Evolutionary conservation across 2,797 vertebrate genomes (phyloP).

Genomic region (Sebastes glaucus): DNA sequence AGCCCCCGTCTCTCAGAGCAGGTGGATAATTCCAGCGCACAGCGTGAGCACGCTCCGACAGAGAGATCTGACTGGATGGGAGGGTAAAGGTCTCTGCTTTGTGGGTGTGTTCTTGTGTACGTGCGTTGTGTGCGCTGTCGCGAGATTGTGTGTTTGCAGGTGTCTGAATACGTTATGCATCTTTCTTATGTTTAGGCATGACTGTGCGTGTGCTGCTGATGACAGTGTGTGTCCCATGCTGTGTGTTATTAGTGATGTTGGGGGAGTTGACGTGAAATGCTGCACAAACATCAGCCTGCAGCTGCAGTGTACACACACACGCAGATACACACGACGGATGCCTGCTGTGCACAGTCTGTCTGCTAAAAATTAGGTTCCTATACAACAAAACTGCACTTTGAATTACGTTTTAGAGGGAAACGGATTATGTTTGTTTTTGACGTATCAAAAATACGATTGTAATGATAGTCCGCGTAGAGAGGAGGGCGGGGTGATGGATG

Average conservation of each 20-base stretch:
- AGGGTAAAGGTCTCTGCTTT: constrained; percentile 3
- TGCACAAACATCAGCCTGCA: constrained; percentile 4
- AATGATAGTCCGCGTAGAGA: background rate
- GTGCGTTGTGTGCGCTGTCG: background rate
- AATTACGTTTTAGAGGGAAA: background rate
- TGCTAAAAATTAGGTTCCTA: background rate
- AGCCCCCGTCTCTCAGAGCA: constrained; percentile 26
- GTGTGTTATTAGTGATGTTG: background rate
- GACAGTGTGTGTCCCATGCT: background rate
- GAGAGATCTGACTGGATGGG: constrained; percentile 33
- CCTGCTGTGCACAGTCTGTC: background rate
- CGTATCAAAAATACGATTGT: too few relatives aligned
- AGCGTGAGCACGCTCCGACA: constrained; percentile 11
- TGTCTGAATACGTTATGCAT: background rate
- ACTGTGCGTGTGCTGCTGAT: background rate
- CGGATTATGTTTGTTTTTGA: background rate
- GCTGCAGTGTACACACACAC: background rate
- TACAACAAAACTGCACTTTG: background rate
- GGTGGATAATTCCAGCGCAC: constrained; percentile 37
- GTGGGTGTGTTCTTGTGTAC: background rate
- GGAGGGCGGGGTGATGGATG: too few relatives aligned
- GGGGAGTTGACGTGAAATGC: background rate
- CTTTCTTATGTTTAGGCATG: background rate
- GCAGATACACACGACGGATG: background rate
- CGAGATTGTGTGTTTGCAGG: background rate